phyloP scores from a whole-genome alignment of 2,888 invertebrate species.

The Pollenia griseotomentosa region DNA sequence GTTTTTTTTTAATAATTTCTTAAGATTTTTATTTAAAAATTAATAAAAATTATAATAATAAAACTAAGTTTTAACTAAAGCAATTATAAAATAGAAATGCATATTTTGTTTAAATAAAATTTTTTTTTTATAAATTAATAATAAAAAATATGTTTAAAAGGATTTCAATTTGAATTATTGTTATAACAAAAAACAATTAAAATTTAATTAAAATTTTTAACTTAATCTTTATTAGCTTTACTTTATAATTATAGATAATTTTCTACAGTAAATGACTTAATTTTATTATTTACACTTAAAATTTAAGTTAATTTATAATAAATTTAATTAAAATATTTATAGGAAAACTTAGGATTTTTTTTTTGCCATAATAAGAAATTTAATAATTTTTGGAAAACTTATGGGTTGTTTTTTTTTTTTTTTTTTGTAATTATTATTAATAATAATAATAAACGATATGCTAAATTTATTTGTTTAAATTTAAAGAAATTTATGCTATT shows the following conservation, averaged over 20 bases:
- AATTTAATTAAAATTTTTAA: constrained; percentile 7
- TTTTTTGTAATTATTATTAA: background rate
- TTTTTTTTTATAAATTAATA: constrained; percentile 23
- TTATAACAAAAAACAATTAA: constrained; percentile 37
- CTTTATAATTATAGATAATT: constrained; percentile 14
- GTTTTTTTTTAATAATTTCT: constrained; percentile 63
- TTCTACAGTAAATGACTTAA: constrained; percentile 24
- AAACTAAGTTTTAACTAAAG: constrained; percentile 80
- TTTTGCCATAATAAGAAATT: constrained; percentile 5
- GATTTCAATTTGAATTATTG: background rate
- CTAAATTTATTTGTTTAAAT: constrained; percentile 49
- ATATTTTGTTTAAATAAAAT: constrained; percentile 58
- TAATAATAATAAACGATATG: constrained; percentile 67
- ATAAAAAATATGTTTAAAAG: constrained; percentile 17
- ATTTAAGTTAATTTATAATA: constrained; percentile 31
- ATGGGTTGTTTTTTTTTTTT: constrained; percentile 38
- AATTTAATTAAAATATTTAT: constrained; percentile 47
- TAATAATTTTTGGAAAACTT: constrained; percentile 67
- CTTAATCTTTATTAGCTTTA: constrained; percentile 25
- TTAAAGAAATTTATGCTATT: constrained; percentile 74
- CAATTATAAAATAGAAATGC: constrained; percentile 81
- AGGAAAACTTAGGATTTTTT: constrained; percentile 70
- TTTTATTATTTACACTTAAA: constrained; percentile 45
- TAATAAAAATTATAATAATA: constrained; percentile 72
- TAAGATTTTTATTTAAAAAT: constrained; percentile 63